phyloP scores from a whole-genome alignment of 1,140 invertebrate genomes.

The Drosophila malerkotliana region DNA sequence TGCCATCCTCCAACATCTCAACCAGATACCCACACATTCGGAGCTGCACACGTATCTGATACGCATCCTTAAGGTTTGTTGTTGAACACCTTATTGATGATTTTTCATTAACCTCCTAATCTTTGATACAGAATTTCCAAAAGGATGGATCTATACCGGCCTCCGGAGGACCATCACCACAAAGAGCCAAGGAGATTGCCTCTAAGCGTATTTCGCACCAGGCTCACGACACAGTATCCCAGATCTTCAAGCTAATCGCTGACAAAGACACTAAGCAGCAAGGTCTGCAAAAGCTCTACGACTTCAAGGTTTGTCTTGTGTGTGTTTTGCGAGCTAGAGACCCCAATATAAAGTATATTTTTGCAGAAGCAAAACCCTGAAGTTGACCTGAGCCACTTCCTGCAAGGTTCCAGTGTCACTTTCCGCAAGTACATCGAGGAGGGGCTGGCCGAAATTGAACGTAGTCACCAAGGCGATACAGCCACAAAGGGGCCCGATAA shows the following conservation, averaged over 20 bases:
- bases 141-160: constrained; percentile 67
- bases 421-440: constrained; percentile 97
- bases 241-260: constrained; percentile 97
- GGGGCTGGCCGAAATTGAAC: constrained; percentile 91
- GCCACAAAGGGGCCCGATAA: constrained; percentile 54
- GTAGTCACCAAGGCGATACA: constrained; percentile 47
- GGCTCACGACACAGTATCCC: constrained; percentile 92
- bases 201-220: constrained; percentile 84
- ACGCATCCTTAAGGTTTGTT: constrained; percentile 89
- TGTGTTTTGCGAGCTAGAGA: neutral
- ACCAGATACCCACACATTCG: constrained; percentile 92
- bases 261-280: constrained; percentile 94
- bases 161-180: constrained; percentile 53
- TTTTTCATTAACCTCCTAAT: neutral
- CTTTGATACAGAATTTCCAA: constrained; percentile 69
- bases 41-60: constrained; percentile 92
- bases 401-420: constrained; percentile 94
- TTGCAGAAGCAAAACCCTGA: constrained; percentile 92
- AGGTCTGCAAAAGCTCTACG: constrained; percentile 94
- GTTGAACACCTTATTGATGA: neutral
- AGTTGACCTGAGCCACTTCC: constrained; percentile 95
- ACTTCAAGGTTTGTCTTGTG: constrained; percentile 87
- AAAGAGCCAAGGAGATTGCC: constrained; percentile 82
- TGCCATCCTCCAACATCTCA: constrained; percentile 90
- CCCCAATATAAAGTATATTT: neutral